Evolutionary conservation across 64 coral and sea anemone species (phyloP).

Genomic region (Stichodactyla helianthus): DNA sequence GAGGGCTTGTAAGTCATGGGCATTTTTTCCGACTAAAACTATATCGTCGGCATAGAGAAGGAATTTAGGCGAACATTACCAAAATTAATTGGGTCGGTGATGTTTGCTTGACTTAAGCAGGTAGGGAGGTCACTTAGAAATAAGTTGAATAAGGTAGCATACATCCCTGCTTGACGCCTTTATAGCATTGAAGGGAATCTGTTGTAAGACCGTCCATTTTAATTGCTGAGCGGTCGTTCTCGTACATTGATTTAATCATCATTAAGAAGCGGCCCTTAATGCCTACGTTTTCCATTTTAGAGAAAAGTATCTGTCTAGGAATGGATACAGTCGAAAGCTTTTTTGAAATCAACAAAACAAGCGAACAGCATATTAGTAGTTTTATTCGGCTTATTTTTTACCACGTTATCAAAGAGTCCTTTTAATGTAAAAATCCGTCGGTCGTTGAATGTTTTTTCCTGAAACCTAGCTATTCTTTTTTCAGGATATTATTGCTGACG

Average conservation of each 20-base stretch:
- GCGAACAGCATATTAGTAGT: background rate
- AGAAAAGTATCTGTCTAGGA: background rate
- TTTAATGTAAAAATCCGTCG: background rate
- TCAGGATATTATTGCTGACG: background rate
- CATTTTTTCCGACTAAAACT: too few species aligned
- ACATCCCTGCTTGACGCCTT: conserved; percentile 11
- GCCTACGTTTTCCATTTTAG: background rate
- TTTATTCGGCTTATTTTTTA: background rate
- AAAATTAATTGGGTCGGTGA: too few species aligned
- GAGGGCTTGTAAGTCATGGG: too few species aligned
- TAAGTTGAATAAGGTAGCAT: background rate
- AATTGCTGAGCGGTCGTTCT: background rate
- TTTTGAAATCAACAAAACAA: conserved; percentile 23
- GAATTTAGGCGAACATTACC: too few species aligned
- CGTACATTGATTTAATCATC: background rate
- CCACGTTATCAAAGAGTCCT: background rate
- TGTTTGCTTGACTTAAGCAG: too few species aligned
- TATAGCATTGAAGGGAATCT: background rate
- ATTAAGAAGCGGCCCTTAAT: background rate
- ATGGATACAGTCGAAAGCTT: conserved; percentile 12
- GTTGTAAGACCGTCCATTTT: background rate
- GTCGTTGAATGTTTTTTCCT: background rate
- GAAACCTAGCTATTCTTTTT: background rate
- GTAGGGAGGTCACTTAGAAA: too few species aligned
- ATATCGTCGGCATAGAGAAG: too few species aligned